Percentiles rank a stretch among this genome's conserved stretches.
phyloP scores from a whole-genome alignment of 64 coral and sea anemone genomes.

The Acropora tenuis region DNA sequence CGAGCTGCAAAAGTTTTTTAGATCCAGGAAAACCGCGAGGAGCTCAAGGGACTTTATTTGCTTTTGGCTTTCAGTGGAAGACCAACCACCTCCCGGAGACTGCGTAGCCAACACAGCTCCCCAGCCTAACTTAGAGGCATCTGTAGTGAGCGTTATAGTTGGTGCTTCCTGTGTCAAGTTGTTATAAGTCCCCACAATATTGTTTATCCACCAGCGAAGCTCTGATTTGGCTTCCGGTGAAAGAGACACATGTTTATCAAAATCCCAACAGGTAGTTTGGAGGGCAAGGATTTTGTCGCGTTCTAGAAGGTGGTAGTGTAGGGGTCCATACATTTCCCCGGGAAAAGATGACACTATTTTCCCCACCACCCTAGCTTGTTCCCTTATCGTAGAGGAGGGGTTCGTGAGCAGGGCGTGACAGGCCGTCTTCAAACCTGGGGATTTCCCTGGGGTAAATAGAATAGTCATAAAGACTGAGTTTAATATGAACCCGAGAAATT shows the following conservation, averaged over 20 bases:
- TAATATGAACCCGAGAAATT: not conserved
- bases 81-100: constrained; percentile 23
- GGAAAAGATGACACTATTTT: no score
- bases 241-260: not conserved
- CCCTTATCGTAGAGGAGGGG: no score
- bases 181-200: no score
- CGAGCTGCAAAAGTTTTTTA: constrained; percentile 10
- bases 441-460: not conserved
- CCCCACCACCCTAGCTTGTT: no score
- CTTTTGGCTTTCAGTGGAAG: not conserved
- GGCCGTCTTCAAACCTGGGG: not conserved
- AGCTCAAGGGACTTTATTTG: constrained; percentile 20
- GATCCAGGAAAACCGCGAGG: constrained; percentile 50
- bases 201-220: no score
- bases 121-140: no score
- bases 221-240: no score
- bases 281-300: constrained; percentile 10
- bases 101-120: no score
- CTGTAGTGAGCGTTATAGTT: not conserved
- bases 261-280: constrained; percentile 17
- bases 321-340: no score
- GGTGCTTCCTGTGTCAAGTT: no score
- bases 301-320: no score
- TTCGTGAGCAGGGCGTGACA: not conserved
- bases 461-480: not conserved